Conservation (phyloP, 2,888 invertebrate species). For the Acanthosepion esculentum region DNA sequence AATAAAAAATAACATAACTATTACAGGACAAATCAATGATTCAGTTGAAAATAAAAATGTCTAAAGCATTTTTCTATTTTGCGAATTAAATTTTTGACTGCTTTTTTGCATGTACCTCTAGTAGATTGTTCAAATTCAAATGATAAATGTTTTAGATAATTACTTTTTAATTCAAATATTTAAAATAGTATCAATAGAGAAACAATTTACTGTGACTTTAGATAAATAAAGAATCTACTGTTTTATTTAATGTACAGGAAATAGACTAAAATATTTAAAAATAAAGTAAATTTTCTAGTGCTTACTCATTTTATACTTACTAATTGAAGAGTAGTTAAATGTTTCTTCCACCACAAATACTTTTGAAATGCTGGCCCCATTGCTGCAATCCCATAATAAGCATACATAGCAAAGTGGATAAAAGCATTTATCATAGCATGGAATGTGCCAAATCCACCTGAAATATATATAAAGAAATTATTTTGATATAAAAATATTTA, state of each 20-base stretch:
- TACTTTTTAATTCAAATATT: too few species aligned
- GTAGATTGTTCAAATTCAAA: too few species aligned
- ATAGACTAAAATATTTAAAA: too few species aligned
- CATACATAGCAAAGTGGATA: slow-evolving; percentile 95
- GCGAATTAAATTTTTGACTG: neutral
- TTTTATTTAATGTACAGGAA: too few species aligned
- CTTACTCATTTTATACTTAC: slow-evolving; percentile 77
- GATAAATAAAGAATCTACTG: too few species aligned
- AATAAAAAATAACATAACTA: too few species aligned
- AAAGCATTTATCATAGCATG: slow-evolving; percentile 94
- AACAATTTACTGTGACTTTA: too few species aligned
- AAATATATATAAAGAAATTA: neutral
- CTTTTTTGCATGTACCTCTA: too few species aligned
- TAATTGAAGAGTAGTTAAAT: slow-evolving; percentile 92
- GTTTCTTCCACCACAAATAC: slow-evolving; percentile 96
- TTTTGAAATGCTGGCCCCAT: slow-evolving; percentile 86
- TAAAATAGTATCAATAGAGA: too few species aligned
- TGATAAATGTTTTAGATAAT: too few species aligned
- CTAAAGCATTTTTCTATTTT: neutral
- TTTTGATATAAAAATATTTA: neutral
- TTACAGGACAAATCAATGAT: too few species aligned
- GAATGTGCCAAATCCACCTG: slow-evolving; percentile 97
- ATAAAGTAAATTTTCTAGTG: neutral
- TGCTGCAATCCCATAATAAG: slow-evolving; percentile 91
- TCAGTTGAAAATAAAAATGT: neutral